Base-by-base conservation (phyloP, 2,797 vertebrate species). In the Chelonia mydas region DNA sequence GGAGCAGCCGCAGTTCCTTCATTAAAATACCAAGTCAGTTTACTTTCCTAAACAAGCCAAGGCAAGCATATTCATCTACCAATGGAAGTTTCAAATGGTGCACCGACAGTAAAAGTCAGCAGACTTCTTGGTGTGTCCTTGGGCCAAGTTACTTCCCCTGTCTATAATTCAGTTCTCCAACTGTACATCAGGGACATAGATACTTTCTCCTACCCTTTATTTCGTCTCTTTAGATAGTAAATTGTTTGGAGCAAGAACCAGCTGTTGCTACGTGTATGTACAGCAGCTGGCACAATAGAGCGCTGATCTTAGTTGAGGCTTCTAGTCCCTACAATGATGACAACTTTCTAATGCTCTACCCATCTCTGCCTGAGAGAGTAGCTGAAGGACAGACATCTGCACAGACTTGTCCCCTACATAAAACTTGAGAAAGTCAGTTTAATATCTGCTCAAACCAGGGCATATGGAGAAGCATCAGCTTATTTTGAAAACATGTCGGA, bases 401-500 rank as follows among this genome's bases (percentile, higher is more conserved):
- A 76, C 7, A 28, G 61, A 76, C 25, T 47, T 76, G 37, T 76
- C 25, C 37, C 25, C 25, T 28, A 8, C 37, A 76, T 76, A 47
- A 16, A 7, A 17, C 54, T 9, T 55, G 54, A n/a, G n/a, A n/a
- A 49, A 49, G 49, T 49, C 49, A 49, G 49, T 49, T 49, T 49
- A 49, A 49, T 83, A 93, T 88, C 57, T 53, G 33, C 83, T 50
- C 10, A 17, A 2, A 85, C 33, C 41, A 27, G 33, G 9, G 16
- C 47, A 68, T 61, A 11, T 5, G 28, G 83, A 87, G 68, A 41
- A 96, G 90, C 1, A 89, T 4, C 79, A 72, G 92, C 81, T 83
- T 90, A 86, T 91, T 87, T 86, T 83, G 79, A 74, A 90, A 93
- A 90, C 50, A 93, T 86, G 86, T 33, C 78, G 51, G 87, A 37